Conservation (phyloP, 2,888 invertebrate species). For the Clivina fossor region DNA sequence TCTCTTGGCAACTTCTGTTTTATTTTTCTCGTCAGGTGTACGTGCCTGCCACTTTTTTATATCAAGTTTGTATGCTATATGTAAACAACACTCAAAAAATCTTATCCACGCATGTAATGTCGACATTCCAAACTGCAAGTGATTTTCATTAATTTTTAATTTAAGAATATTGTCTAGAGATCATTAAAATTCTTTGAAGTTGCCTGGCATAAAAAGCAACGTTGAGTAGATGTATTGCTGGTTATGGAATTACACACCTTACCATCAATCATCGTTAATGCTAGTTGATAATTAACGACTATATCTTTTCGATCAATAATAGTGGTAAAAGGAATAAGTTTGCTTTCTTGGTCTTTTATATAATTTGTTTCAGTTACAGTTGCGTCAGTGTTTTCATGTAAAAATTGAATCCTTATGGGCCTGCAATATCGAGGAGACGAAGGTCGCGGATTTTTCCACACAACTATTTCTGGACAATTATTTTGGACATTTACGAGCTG, state of each 20-base stretch:
- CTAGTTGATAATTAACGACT: background rate
- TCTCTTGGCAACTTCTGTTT: conserved; percentile 37
- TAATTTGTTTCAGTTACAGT: background rate
- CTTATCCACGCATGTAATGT: conserved; percentile 45
- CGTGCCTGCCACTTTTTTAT: conserved; percentile 46
- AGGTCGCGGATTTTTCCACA: conserved; percentile 16
- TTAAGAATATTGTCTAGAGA: background rate
- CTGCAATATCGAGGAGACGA: conserved; percentile 18
- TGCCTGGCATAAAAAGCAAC: background rate
- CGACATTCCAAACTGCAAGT: background rate
- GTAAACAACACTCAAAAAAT: too few species aligned
- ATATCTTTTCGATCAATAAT: background rate
- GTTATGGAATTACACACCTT: background rate
- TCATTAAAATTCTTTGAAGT: conserved; percentile 1
- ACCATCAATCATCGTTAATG: conserved; percentile 1
- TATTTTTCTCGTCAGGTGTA: conserved; percentile 38
- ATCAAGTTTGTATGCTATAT: conserved; percentile 44
- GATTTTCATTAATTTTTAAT: background rate
- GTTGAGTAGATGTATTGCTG: background rate
- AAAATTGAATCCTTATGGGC: background rate
- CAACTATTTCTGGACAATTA: background rate
- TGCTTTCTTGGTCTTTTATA: too few species aligned
- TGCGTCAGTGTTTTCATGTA: background rate
- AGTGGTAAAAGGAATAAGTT: background rate
- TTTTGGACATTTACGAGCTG: background rate